Conservation (phyloP, 2,888 invertebrate species). For the Drosophila mettleri region DNA sequence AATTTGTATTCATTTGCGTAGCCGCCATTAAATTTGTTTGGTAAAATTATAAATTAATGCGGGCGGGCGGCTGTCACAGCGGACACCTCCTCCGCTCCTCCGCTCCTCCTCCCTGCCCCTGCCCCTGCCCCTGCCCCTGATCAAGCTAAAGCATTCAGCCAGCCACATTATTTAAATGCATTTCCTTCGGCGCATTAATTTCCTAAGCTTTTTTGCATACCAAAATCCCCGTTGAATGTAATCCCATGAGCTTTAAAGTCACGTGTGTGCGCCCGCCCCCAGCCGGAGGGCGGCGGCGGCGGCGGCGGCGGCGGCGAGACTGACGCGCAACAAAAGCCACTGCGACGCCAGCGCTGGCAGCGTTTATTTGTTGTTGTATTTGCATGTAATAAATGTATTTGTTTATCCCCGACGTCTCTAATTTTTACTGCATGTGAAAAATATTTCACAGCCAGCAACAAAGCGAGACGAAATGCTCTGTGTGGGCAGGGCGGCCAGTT, state of each 20-base stretch:
- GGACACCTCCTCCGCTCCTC: slow-evolving; percentile 64
- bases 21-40: slow-evolving; percentile 68
- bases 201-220: slow-evolving; percentile 83
- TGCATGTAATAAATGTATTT: slow-evolving; percentile 78
- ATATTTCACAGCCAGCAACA: slow-evolving; percentile 55
- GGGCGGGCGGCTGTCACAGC: slow-evolving; percentile 58
- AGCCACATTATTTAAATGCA: slow-evolving; percentile 80
- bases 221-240: slow-evolving; percentile 74
- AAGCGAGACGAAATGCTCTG: slow-evolving; percentile 18
- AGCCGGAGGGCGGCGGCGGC: not conserved
- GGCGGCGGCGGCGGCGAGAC: slow-evolving; percentile 30
- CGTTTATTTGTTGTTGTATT: slow-evolving; percentile 65
- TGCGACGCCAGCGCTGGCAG: slow-evolving; percentile 11
- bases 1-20: slow-evolving; percentile 78
- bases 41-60: slow-evolving; percentile 77
- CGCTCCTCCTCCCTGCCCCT: not conserved
- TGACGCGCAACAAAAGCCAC: slow-evolving; percentile 62
- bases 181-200: slow-evolving; percentile 83
- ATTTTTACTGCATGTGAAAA: slow-evolving; percentile 71
- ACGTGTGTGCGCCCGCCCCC: slow-evolving; percentile 64
- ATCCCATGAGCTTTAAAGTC: slow-evolving; percentile 81
- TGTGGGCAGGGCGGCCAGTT: not conserved
- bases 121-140: slow-evolving; percentile 1
- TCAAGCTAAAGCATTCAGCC: slow-evolving; percentile 36
- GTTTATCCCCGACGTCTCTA: slow-evolving; percentile 74